Evolutionary conservation across 2,113 vertebrate genomes (phyloP).

Genomic region (Eudyptes chrysolophus): DNA sequence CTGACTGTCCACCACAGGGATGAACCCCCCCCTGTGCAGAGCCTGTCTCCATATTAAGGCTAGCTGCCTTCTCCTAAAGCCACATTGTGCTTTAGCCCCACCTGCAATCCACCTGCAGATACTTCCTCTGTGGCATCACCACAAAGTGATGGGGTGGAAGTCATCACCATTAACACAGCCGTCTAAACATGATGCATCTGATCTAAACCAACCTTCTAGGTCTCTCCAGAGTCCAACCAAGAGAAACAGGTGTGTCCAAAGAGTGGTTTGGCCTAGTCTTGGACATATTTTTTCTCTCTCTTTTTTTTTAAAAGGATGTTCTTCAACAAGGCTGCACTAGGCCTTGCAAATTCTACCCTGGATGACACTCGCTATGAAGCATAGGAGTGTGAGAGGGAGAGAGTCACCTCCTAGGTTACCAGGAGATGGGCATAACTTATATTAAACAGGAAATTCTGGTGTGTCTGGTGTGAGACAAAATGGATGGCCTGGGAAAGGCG

Average conservation of each 20-base stretch:
- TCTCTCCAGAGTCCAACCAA: neutral
- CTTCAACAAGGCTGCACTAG: neutral
- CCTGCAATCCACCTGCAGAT: neutral
- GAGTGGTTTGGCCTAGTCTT: neutral
- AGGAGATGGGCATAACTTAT: neutral
- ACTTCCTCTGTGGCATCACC: neutral
- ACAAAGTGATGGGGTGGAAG: neutral
- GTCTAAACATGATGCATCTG: neutral
- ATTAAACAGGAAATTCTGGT: neutral
- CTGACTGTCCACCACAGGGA: neutral
- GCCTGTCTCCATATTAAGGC: neutral
- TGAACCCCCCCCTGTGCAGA: neutral
- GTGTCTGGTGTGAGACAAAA: neutral
- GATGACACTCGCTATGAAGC: neutral
- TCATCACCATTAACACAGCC: neutral
- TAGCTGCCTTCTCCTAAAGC: neutral
- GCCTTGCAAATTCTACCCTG: neutral
- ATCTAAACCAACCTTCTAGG: neutral
- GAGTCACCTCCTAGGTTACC: neutral
- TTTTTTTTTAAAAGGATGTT: neutral
- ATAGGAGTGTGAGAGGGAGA: neutral
- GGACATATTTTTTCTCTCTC: neutral
- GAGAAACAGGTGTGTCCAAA: neutral
- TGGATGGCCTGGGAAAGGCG: neutral
- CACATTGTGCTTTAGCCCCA: neutral